Conservation (phyloP, 2,113 vertebrate species). For the Heloderma charlesbogerti region DNA sequence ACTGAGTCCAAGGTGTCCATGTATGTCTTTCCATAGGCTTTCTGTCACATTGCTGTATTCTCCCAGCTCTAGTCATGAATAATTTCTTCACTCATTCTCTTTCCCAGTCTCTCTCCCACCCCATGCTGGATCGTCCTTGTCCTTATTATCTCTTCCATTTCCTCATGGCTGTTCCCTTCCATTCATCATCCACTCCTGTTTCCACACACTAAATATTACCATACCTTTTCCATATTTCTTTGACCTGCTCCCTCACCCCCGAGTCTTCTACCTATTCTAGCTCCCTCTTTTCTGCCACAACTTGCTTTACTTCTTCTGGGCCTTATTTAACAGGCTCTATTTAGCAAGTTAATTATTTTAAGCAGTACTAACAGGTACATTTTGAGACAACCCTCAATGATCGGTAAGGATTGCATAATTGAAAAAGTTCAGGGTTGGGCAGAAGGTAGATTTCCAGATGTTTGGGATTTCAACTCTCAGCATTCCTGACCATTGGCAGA, state of each 20-base stretch:
- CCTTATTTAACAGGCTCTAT: neutral
- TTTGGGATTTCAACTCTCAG: too few relatives aligned
- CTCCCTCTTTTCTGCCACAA: neutral
- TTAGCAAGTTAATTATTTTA: slow-evolving; percentile 8
- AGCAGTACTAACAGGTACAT: neutral
- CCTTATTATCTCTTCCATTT: neutral
- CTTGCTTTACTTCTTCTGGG: neutral
- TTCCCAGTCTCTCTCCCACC: neutral
- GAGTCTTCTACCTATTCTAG: neutral
- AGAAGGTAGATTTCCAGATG: too few relatives aligned
- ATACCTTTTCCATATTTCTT: neutral
- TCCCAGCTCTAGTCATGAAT: neutral
- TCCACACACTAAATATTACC: neutral
- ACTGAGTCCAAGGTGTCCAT: neutral
- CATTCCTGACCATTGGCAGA: too few relatives aligned
- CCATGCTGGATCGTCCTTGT: neutral
- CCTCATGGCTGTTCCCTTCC: neutral
- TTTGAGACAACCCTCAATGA: neutral
- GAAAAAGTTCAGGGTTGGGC: too few relatives aligned
- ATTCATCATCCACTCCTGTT: neutral
- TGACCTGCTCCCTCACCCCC: neutral
- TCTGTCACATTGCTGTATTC: neutral
- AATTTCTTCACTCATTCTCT: neutral
- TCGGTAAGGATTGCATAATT: neutral
- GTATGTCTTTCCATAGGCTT: neutral